Evolutionary conservation across 2,888 invertebrate genomes (phyloP), one percentile per base, ranked within the genome.

Genomic region (Teleogryllus oceanicus): DNA sequence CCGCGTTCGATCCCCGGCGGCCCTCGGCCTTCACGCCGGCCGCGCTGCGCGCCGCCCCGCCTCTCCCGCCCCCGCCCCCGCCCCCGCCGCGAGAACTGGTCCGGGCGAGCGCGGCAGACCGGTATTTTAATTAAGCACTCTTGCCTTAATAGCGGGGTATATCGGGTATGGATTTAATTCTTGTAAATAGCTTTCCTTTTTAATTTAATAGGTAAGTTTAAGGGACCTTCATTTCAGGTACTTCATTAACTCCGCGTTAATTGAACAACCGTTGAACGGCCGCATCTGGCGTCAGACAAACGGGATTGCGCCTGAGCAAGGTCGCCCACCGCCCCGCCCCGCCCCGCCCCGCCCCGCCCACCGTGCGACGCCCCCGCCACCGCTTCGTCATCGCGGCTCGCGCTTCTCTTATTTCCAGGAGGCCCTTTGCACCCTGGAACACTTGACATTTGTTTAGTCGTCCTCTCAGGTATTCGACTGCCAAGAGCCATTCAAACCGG

Each of bases 71-170:
- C 62, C 62, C n/a, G n/a, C 16, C 5, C 13, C 16, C 62, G 16
- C 62, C n/a, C 62, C n/a, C 62, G n/a, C 62, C 62, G n/a, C 62
- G 62, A 13, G 62, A 62, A 62, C 62, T 62, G 62, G 62, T 62
- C n/a, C 62, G 62, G n/a, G 13, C 16, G 62, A 62, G n/a, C 62
- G 62, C 62, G n/a, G 62, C 62, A 12, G 62, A 62, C 62, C 62
- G 62, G 62, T 62, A 62, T 62, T 62, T 62, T 62, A 62, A 62
- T 62, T 62, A 62, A 62, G 62, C 62, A 62, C 62, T 62, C 62
- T 62, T 18, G n/a, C 62, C 62, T 62, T 62, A 62, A 62, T 62
- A 62, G 62, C n/a, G n/a, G 62, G 62, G 62, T 62, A 62, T 62
- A 62, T 62, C 62, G 62, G 16, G 62, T 62, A 62, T 62, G 62